Percentiles rank a stretch among this genome's conserved stretches.
These are phyloP conservation scores for Oeneis ivallda DNA, from an alignment of 2,888 invertebrate genomes.

Conservation along the genomic window DNA sequence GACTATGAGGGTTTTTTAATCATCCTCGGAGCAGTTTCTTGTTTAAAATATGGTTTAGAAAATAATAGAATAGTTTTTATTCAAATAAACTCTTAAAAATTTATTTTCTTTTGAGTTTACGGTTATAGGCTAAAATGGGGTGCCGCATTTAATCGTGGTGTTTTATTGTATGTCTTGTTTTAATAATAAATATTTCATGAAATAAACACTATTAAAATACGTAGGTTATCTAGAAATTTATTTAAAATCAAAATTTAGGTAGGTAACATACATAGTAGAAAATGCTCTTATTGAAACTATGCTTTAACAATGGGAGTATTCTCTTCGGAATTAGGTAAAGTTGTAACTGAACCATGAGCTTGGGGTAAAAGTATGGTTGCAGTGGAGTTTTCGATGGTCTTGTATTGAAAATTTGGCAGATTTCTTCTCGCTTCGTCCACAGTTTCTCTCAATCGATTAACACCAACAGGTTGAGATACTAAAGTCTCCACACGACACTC, in stretches of 20 bases:
- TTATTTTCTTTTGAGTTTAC: too few relatives aligned
- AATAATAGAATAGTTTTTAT: too few relatives aligned
- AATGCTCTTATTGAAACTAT: not conserved
- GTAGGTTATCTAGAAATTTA: too few relatives aligned
- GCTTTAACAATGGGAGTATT: not conserved
- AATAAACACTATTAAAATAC: too few relatives aligned
- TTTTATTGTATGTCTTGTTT: too few relatives aligned
- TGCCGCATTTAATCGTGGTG: too few relatives aligned
- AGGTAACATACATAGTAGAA: not conserved
- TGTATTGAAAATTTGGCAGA: slow-evolving; percentile 69
- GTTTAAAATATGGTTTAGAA: too few relatives aligned
- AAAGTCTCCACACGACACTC: slow-evolving; percentile 54
- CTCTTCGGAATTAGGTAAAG: not conserved
- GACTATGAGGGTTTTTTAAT: too few relatives aligned
- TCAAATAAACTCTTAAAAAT: too few relatives aligned
- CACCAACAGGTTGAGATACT: slow-evolving; percentile 45
- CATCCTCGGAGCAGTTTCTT: too few relatives aligned
- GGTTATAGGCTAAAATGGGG: too few relatives aligned
- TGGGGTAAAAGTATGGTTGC: slow-evolving; percentile 60
- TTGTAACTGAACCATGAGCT: slow-evolving; percentile 46
- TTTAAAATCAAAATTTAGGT: not conserved
- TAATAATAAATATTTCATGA: too few relatives aligned
- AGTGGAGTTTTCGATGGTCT: slow-evolving; percentile 61
- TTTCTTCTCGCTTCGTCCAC: slow-evolving; percentile 64
- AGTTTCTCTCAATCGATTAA: slow-evolving; percentile 56